Base-by-base conservation (phyloP, 2,888 invertebrate genomes). In the Fragum whitleyi region DNA sequence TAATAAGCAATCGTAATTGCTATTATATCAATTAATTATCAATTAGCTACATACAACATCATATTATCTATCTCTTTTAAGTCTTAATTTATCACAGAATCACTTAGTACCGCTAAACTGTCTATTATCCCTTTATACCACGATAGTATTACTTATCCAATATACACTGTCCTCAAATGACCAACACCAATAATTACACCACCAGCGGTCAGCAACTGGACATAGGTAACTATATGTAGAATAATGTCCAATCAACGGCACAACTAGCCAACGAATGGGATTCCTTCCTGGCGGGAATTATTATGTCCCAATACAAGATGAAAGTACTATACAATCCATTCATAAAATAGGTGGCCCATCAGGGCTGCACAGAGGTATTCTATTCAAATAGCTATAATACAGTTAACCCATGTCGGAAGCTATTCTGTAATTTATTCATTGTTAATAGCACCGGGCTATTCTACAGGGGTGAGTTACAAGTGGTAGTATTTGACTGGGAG, bases 301-400 rank as follows among this genome's bases (percentile, higher is more conserved):
- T 78, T 57, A 62, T 78, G 81, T 81, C 78, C 81, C 78, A 81
- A 68, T 55, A 73, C 73, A 79, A 79, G 70, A 83, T 74, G 83
- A 83, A 79, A 79, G 83, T 79, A 83, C 76, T 79, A 79, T 79
- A 79, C 83, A 77, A 79, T 79, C 83, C 83, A 83, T 83, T 83
- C 83, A 83, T 83, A 83, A 83, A 79, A 77, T 65, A 65, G 77
- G 76, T 57, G 39, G 77, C 70, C 79, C 73, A 76, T 59, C 57
- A 51, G 83, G 53, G 83, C 59, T 42, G 53, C 51, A 83, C 83
- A 83, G 79, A 61, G 83, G 74, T 75, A 62, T 1, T 3, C 32
- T 29, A 61, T 28, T 61, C 61, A 32, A 61, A 61, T 16, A 29
- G 3, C 32, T 68, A 68, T 47, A 74, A 62, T 28, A 59, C 23